A percentile compares a stretch with the other conserved stretches of the same genome.
Evolutionary conservation across 2,888 invertebrate species (phyloP).

Genomic region (Rhamnusium bicolor): DNA sequence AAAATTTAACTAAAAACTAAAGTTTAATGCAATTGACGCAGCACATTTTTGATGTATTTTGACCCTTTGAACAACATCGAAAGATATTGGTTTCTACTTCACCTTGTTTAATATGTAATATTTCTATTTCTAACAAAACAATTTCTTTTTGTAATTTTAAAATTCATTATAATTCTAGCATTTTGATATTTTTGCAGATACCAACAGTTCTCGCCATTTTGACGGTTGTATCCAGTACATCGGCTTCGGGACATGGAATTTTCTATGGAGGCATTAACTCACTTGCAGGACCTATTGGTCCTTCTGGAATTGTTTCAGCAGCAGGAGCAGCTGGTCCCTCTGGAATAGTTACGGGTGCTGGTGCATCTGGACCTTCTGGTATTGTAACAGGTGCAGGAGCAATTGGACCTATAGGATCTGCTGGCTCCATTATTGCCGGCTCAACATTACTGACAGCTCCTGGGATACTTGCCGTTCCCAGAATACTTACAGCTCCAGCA

Average conservation of each 20-base stretch:
- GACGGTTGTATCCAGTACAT: slow-evolving; percentile 1
- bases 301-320: slow-evolving; percentile 26
- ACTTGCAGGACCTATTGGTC: neutral
- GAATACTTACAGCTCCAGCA: slow-evolving; percentile 49
- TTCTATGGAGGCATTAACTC: neutral
- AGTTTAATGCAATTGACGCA: no score
- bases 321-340: slow-evolving; percentile 30
- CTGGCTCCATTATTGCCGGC: slow-evolving; percentile 34
- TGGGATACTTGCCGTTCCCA: slow-evolving; percentile 45
- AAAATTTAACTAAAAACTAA: no score
- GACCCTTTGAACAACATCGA: no score
- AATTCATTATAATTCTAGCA: neutral
- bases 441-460: slow-evolving; percentile 35
- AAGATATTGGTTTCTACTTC: no score
- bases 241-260: slow-evolving; percentile 33
- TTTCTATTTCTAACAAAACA: no score
- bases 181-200: slow-evolving; percentile 21
- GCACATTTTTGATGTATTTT: no score
- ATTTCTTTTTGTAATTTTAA: no score
- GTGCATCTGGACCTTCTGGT: slow-evolving; percentile 43
- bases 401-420: slow-evolving; percentile 42
- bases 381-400: slow-evolving; percentile 41
- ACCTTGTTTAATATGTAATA: no score
- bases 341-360: slow-evolving; percentile 41
- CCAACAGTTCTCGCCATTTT: slow-evolving; percentile 21